These are phyloP conservation scores for Balearica regulorum DNA, from an alignment of 2,797 vertebrate genomes.

Conservation along the genomic window DNA sequence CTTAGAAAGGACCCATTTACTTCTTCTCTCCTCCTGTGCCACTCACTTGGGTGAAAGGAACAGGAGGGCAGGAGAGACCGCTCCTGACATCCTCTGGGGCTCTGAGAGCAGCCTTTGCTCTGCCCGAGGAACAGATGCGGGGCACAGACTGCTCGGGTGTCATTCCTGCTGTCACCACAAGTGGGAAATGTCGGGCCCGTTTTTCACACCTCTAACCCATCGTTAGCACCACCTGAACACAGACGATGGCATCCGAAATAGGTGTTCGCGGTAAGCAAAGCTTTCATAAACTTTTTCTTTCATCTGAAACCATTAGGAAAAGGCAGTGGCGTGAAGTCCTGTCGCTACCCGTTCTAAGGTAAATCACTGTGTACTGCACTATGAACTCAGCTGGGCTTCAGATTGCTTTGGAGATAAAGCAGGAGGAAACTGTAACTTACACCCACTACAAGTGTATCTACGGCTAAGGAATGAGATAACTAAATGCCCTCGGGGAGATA, in stretches of 20 bases:
- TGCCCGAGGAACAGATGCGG: not conserved
- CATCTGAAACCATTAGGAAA: not conserved
- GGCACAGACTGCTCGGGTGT: not conserved
- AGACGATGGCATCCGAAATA: fast-evolving
- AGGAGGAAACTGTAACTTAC: constrained; percentile 38
- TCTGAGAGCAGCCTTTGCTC: not conserved
- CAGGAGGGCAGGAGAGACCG: fast-evolving
- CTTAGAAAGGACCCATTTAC: not conserved
- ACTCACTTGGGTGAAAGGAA: not conserved
- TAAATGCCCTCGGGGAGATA: constrained; percentile 26
- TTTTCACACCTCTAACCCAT: not conserved
- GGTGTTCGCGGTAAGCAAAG: fast-evolving
- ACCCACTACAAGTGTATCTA: not conserved
- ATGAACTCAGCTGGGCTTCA: not conserved
- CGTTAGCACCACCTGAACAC: not conserved
- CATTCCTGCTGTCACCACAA: not conserved
- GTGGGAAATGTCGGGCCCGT: not conserved
- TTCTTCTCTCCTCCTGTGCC: not conserved
- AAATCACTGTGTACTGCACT: not conserved
- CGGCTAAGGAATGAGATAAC: constrained; percentile 28
- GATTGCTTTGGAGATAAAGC: constrained; percentile 18
- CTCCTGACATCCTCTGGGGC: not conserved
- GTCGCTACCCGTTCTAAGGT: not conserved
- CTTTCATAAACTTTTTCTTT: not conserved
- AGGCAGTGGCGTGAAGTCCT: not conserved